Evolutionary conservation across 2,113 vertebrate species (phyloP).

Genomic region (Ariopsis seemanni): DNA sequence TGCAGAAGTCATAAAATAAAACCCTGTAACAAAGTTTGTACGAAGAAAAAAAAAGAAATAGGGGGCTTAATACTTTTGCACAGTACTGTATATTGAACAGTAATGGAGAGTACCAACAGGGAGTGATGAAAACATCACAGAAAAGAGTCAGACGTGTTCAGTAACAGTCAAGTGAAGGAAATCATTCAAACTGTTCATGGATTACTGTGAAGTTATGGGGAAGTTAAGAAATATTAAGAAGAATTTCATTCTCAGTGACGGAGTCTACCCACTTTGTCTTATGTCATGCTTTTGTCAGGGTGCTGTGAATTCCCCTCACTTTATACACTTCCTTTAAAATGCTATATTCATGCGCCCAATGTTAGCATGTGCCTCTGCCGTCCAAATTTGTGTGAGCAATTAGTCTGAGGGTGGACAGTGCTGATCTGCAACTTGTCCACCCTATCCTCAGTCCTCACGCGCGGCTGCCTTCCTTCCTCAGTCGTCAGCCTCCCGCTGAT

Average conservation of each 20-base stretch:
- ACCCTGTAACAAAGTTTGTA: too few relatives aligned
- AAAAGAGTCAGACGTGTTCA: background rate
- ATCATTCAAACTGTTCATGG: background rate
- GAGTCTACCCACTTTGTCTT: background rate
- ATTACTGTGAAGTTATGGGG: background rate
- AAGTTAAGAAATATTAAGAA: background rate
- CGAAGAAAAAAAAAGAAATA: too few relatives aligned
- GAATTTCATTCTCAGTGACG: background rate
- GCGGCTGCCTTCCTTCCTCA: slow-evolving; percentile 44
- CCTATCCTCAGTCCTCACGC: slow-evolving; percentile 27
- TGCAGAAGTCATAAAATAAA: too few relatives aligned
- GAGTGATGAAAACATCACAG: background rate
- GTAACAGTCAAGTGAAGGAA: background rate
- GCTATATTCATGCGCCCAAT: background rate
- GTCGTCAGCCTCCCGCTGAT: slow-evolving; percentile 56
- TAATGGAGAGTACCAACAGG: background rate
- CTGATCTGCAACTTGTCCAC: background rate
- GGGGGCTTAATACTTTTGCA: too few relatives aligned
- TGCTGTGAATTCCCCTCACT: background rate
- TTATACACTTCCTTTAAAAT: background rate
- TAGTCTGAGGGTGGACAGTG: background rate
- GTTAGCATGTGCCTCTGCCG: background rate
- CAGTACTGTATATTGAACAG: background rate
- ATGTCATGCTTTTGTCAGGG: background rate
- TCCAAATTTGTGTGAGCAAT: background rate